These are phyloP conservation scores for Pitta sordida DNA, from an alignment of 2,113 vertebrate species.

Conservation along the genomic window DNA sequence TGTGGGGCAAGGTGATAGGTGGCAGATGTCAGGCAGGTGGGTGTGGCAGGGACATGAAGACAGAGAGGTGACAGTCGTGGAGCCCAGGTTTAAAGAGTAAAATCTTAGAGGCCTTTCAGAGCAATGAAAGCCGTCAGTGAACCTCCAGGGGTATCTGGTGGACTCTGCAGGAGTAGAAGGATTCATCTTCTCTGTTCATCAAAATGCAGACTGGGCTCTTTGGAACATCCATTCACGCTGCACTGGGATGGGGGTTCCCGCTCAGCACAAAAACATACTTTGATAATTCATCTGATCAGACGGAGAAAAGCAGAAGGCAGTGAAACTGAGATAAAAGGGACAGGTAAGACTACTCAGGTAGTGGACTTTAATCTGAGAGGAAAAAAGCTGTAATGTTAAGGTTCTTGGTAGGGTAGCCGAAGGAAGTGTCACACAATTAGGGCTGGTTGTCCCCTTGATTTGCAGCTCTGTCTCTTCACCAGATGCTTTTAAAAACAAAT, in stretches of 20 bases:
- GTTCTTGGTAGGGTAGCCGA: not conserved
- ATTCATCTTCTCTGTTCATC: not conserved
- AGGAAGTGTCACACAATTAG: not conserved
- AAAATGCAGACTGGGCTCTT: not conserved
- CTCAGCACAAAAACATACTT: not conserved
- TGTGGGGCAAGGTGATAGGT: not conserved
- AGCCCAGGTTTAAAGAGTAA: not conserved
- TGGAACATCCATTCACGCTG: not conserved
- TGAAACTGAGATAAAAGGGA: not conserved
- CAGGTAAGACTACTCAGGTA: not conserved
- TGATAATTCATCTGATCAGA: not conserved
- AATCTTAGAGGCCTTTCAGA: not conserved
- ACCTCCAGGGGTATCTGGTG: not conserved
- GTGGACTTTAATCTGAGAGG: not conserved
- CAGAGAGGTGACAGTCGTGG: not conserved
- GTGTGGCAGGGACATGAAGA: not conserved
- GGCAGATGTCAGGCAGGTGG: not conserved
- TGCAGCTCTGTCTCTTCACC: not conserved
- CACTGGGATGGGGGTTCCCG: not conserved
- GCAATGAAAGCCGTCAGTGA: fast-evolving
- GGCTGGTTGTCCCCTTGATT: not conserved
- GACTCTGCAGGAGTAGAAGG: not conserved
- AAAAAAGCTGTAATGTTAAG: not conserved
- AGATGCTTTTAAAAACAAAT: not conserved
- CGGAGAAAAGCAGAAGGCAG: not conserved